Evolutionary conservation across 1,140 invertebrate genomes (phyloP).

Genomic region (Zaprionus inermis): DNA sequence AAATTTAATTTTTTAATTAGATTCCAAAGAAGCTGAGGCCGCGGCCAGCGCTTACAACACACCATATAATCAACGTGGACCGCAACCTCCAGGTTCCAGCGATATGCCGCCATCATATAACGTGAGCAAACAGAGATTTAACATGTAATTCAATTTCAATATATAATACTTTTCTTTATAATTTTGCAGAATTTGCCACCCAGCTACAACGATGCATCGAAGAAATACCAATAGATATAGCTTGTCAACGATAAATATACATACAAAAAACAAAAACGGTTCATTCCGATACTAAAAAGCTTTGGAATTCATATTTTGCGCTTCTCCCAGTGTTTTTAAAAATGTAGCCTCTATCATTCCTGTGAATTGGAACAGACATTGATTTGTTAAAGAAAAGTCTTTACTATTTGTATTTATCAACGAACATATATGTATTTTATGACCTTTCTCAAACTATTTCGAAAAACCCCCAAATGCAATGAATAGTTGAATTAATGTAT

Average conservation of each 20-base stretch:
- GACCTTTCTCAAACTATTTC: neutral
- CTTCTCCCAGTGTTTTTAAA: neutral
- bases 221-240: conserved; percentile 85
- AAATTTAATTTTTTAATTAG: conserved; percentile 81
- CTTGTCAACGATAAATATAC: conserved; percentile 17
- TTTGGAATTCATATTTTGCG: neutral
- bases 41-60: conserved; percentile 93
- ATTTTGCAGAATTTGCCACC: conserved; percentile 89
- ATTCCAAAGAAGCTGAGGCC: conserved; percentile 94
- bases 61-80: conserved; percentile 74
- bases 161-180: neutral
- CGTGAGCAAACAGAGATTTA: conserved; percentile 86
- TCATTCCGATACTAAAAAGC: conserved; percentile 35
- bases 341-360: neutral
- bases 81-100: conserved; percentile 86
- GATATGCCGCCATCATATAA: conserved; percentile 94
- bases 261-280: conserved; percentile 9
- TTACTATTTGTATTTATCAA: neutral
- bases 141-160: too few species aligned
- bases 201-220: conserved; percentile 88
- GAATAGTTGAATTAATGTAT: conserved; percentile 9
- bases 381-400: neutral
- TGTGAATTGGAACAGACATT: neutral
- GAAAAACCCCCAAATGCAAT: conserved; percentile 2
- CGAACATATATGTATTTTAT: conserved; percentile 1